phyloP scores from a whole-genome alignment of 2,113 vertebrate genomes.

The Bufo bufo region DNA sequence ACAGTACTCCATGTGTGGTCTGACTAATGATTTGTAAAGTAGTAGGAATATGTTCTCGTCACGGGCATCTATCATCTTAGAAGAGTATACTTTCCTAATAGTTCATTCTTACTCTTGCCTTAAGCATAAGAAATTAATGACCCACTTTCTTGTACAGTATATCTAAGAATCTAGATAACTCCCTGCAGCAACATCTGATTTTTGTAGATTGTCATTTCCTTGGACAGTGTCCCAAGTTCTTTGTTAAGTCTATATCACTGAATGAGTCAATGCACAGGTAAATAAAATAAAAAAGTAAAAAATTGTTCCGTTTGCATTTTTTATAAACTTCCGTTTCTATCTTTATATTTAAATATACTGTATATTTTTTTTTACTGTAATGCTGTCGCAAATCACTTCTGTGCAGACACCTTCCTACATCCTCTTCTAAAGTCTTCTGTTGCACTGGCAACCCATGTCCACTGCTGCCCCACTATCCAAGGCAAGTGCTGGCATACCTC shows the following conservation, averaged over 20 bases:
- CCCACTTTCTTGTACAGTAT: not conserved
- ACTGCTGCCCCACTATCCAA: no score
- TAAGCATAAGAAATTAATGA: slow-evolving; percentile 11
- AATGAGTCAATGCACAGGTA: not conserved
- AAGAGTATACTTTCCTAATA: slow-evolving; percentile 21
- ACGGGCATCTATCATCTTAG: not conserved
- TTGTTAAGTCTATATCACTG: not conserved
- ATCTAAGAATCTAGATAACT: not conserved
- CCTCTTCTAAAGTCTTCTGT: no score
- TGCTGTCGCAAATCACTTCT: not conserved
- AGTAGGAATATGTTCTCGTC: no score
- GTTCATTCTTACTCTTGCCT: not conserved
- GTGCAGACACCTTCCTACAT: not conserved
- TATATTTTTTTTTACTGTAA: not conserved
- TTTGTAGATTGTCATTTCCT: slow-evolving; percentile 13
- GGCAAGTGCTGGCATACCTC: no score
- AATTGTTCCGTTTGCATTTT: not conserved
- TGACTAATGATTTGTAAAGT: no score
- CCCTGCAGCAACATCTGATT: slow-evolving; percentile 3
- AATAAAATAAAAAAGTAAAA: not conserved
- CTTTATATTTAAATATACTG: not conserved
- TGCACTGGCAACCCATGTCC: no score
- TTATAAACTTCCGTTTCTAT: not conserved
- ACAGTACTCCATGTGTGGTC: no score
- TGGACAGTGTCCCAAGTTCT: not conserved